A percentile compares a stretch with the other conserved stretches of the same genome.
Conservation (phyloP, 2,113 vertebrate species). For the Sphyrna mokarran region DNA sequence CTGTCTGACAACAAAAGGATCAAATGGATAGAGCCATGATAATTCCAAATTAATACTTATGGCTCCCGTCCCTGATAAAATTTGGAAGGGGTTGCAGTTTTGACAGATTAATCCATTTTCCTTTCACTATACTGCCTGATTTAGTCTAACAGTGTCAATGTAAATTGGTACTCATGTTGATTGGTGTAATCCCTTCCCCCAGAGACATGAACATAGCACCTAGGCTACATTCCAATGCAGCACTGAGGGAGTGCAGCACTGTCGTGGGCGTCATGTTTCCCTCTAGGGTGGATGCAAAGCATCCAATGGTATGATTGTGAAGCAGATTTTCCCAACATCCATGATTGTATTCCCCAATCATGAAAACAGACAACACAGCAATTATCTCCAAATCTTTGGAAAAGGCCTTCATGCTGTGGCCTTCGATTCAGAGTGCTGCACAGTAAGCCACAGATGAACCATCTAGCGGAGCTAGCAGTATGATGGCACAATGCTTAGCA, state of each 20-base stretch:
- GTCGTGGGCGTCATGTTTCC: neutral
- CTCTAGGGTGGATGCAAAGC: neutral
- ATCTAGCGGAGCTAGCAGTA: neutral
- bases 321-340: neutral
- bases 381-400: neutral
- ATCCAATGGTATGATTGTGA: neutral
- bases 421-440: neutral
- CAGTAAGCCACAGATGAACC: neutral
- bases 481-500: too few species aligned
- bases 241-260: neutral
- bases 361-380: neutral
- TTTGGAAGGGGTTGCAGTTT: neutral
- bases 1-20: neutral
- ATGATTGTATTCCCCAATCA: neutral
- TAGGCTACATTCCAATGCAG: neutral
- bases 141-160: neutral
- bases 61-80: neutral
- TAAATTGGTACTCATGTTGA: neutral
- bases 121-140: neutral
- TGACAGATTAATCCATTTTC: neutral
- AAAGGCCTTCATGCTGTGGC: neutral
- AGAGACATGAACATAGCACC: neutral
- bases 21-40: neutral
- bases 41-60: neutral
- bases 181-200: neutral